Evolutionary conservation across 2,888 invertebrate genomes (phyloP).

Genomic region (Scaptomyza caliginosa): DNA sequence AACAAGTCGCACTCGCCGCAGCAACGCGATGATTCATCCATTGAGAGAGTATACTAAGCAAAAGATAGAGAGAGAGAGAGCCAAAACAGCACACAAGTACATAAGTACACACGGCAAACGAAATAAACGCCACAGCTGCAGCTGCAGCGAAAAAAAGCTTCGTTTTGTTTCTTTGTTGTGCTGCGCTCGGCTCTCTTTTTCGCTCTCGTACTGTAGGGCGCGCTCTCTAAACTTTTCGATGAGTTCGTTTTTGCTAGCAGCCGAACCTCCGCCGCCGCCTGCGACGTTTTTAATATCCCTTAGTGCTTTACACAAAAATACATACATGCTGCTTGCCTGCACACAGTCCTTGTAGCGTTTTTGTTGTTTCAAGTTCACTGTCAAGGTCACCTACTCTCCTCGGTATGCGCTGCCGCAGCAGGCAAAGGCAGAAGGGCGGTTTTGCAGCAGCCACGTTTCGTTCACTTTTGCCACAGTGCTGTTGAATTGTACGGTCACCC

Average conservation of each 20-base stretch:
- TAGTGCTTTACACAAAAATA: conserved; percentile 28
- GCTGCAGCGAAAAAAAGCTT: conserved; percentile 32
- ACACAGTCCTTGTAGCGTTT: conserved; percentile 79
- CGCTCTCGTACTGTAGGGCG: background rate
- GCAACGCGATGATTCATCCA: conserved; percentile 59
- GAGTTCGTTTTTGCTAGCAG: conserved; percentile 18
- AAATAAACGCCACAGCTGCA: conserved; percentile 23
- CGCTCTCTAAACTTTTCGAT: conserved; percentile 21
- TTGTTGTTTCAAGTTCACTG: conserved; percentile 90
- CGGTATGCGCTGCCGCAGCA: conserved; percentile 86
- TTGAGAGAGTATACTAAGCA: conserved; percentile 3
- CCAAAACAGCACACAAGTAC: conserved; percentile 30
- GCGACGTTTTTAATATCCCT: conserved; percentile 35
- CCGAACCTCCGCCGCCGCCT: background rate
- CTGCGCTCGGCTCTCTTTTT: conserved; percentile 6
- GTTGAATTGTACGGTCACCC: conserved; percentile 30
- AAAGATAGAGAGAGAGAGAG: too few species aligned
- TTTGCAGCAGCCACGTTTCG: conserved; percentile 40
- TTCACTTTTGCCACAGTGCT: conserved; percentile 41
- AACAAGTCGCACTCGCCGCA: conserved; percentile 56
- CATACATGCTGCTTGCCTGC: conserved; percentile 20
- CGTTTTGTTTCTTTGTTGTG: background rate
- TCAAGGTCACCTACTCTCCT: conserved; percentile 90
- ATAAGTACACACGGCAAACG: conserved; percentile 15
- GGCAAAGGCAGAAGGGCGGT: conserved; percentile 43